These are phyloP conservation scores for Tipula unca DNA, from an alignment of 2,888 invertebrate genomes.

Conservation along the genomic window DNA sequence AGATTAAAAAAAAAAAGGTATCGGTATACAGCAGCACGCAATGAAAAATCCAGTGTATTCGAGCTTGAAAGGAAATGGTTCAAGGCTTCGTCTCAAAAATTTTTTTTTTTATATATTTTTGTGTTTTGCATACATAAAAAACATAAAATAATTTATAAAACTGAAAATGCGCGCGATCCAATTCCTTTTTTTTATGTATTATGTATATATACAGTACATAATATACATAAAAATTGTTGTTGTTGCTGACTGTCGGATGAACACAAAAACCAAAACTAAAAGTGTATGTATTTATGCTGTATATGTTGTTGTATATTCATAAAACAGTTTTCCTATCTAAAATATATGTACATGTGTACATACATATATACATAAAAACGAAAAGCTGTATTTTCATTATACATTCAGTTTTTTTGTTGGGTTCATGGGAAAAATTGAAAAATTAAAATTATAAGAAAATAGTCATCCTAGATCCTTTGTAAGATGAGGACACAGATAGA, in stretches of 20 bases:
- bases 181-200: neutral
- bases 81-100: neutral
- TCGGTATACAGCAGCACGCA: neutral
- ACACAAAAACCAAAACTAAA: neutral
- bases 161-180: neutral
- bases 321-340: neutral
- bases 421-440: neutral
- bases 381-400: neutral
- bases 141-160: neutral
- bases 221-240: neutral
- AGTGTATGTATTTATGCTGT: neutral
- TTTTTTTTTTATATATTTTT: neutral
- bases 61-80: neutral
- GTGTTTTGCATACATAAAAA: neutral
- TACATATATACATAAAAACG: neutral
- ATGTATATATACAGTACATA: neutral
- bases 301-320: neutral
- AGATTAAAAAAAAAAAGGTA: neutral
- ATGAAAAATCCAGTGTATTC: neutral
- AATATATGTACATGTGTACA: neutral
- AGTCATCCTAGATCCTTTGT: slow-evolving; percentile 14
- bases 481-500: neutral
- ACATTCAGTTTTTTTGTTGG: neutral
- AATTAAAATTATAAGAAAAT: slow-evolving; percentile 1
- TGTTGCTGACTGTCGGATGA: neutral